Percentiles rank a stretch among this genome's conserved stretches.
These are phyloP conservation scores for Athene noctua DNA, from an alignment of 2,113 vertebrate genomes.

Conservation along the genomic window DNA sequence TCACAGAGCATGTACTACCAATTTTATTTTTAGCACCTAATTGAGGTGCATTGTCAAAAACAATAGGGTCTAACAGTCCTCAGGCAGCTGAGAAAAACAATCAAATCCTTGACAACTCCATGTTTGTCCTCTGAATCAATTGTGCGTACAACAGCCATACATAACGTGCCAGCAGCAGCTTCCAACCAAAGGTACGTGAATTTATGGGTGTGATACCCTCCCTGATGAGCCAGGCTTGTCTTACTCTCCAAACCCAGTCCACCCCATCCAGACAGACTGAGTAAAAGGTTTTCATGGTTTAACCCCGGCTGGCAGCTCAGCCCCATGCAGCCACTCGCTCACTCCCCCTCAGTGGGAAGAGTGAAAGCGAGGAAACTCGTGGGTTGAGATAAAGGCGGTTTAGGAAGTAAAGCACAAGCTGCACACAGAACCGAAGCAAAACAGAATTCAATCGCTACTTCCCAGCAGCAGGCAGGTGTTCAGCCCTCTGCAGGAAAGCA, in stretches of 20 bases:
- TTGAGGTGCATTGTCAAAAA: constrained; percentile 59
- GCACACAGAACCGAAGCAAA: too few relatives aligned
- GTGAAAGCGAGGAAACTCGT: too few relatives aligned
- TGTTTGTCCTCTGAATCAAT: constrained; percentile 30
- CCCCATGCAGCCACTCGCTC: too few relatives aligned
- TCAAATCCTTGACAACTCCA: neutral
- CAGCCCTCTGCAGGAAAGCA: too few relatives aligned
- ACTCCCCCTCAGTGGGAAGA: too few relatives aligned
- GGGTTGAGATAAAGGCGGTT: too few relatives aligned
- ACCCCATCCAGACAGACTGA: neutral
- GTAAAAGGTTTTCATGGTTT: neutral
- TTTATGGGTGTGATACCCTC: neutral
- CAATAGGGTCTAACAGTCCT: constrained; percentile 44
- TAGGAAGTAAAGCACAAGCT: too few relatives aligned
- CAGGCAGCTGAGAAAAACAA: neutral
- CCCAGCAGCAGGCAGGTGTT: too few relatives aligned
- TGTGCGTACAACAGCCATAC: neutral
- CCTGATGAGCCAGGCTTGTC: neutral
- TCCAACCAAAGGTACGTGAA: neutral
- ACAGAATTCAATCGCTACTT: too few relatives aligned
- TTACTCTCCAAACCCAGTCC: neutral
- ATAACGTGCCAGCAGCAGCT: neutral
- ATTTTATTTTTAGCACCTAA: constrained; percentile 54
- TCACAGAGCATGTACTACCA: constrained; percentile 8
- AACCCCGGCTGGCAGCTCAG: too few relatives aligned